Evolutionary conservation across 1,140 invertebrate genomes (phyloP), one percentile per base, ranked within the genome.

Genomic region (Scaptomyza hsui): DNA sequence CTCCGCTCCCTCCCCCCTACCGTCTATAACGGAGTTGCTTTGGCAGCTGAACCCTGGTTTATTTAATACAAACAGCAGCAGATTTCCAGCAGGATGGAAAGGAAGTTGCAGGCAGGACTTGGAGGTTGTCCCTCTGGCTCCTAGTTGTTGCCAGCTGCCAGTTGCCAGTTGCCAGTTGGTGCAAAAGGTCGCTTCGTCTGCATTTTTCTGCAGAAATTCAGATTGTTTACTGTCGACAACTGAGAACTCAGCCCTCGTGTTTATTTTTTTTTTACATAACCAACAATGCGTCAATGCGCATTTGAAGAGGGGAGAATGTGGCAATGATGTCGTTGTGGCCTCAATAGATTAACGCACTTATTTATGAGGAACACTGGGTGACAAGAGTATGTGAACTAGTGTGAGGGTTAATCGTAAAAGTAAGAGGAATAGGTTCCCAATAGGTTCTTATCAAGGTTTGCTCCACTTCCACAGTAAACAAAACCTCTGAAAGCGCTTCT

Each of bases 1-100:
- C 5, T 41, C 60, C 10, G 21, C 18, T 29, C 18, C 42, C 42
- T 32, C 56, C 24, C 44, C 45, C 24, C 24, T n/a, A 16, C 41
- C n/a, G 45, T n/a, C n/a, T n/a, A 5, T 32, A 52, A 48, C 59
- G 51, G 29, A 47, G 59, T 42, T 64, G 61, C 60, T 68, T 57
- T 64, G 68, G 60, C 51, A 71, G 51, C 59, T 70, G 61, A 65
- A 65, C 57, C 32, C 68, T 35, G 44, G 21, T 64, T 71, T 71
- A 71, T 71, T 71, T 71, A 71, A 71, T 71, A 65, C 68, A 64
- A 71, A 48, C 51, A 62, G 60, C 60, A 49, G 68, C 60, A n/a
- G n/a, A n/a, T 44, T 49, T 56, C 15, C 37, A 62, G 49, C 59
- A 47, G 67, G n/a, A 26, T 19, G 47, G 55, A 15, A n/a, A 37